Evolutionary conservation across 2,113 vertebrate species (phyloP), one percentile per base, ranked within the genome.

Genomic region (Corythoichthys intestinalis): DNA sequence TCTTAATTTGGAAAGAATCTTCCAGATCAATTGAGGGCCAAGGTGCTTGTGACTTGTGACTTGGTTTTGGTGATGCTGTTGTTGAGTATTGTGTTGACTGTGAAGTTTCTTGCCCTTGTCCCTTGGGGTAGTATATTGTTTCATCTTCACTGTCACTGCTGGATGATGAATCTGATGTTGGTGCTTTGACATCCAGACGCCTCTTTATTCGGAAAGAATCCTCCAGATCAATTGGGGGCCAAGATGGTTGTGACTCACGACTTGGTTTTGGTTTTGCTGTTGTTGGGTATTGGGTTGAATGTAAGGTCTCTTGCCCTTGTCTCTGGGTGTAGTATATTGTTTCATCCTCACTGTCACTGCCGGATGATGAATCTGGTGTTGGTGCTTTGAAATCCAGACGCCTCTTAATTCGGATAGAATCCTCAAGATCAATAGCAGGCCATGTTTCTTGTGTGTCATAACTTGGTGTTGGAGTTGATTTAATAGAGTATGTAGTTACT

Each of bases 261-360:
- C 5, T 44, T 44, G 9, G 41, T 44, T 44, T 5, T 44, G 41
- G 3, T 44, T 5, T 7, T 44, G 3, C 9, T 44, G 5, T 44
- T 44, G 41, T 44, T 44, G 41, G 6, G 41, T 44, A 17, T 12
- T 10, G 28, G 8, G 20, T 15, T 20, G 47, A 11, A 3, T 17
- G 7, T 17, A 2, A 17, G 20, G 15, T 46, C 39, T 6, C 46
- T 35, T 6, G 44, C 5, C 35, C n/a, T 48, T 4, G 35, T 17
- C 14, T 52, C 20, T 56, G 11, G 53, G 53, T 61, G 17, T 44
- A 9, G 38, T 41, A 9, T 14, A 1, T 76, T 11, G 58, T 61
- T 41, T 77, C 79, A 64, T 46, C 28, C 3, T 59, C 65, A 63
- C 59, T 71, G 37, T 74, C 66, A 48, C 67, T 70, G 49, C 38